Conservation (phyloP, 2,888 invertebrate species). For the Melanchra persicariae region DNA sequence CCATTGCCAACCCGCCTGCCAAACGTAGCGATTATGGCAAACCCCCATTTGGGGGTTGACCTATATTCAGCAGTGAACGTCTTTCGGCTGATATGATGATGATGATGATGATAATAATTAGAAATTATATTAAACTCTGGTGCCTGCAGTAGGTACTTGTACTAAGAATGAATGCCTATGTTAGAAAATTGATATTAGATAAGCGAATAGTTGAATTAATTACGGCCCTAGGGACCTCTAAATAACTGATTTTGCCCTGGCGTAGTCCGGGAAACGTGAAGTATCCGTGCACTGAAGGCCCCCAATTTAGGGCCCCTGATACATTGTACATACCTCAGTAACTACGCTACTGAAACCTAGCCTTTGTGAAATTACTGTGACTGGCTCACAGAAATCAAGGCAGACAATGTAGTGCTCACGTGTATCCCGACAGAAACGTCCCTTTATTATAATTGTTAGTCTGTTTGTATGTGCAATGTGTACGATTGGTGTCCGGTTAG, state of each 20-base stretch:
- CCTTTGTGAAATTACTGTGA: slow-evolving; percentile 42
- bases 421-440: not conserved
- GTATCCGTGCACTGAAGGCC: not conserved
- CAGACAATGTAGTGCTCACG: not conserved
- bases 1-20: too few relatives aligned
- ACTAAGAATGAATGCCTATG: too few relatives aligned
- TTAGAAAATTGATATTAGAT: too few relatives aligned
- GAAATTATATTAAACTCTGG: too few relatives aligned
- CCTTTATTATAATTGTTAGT: not conserved
- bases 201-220: not conserved
- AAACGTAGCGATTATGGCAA: too few relatives aligned
- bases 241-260: not conserved
- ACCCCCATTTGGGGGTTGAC: too few relatives aligned
- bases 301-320: not conserved
- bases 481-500: not conserved
- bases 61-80: too few relatives aligned
- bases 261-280: not conserved
- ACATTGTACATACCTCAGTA: not conserved
- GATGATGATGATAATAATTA: too few relatives aligned
- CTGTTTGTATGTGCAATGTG: slow-evolving; percentile 19
- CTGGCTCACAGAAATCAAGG: slow-evolving; percentile 20
- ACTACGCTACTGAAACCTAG: not conserved
- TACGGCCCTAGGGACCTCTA: not conserved
- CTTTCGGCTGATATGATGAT: too few relatives aligned
- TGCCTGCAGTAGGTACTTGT: too few relatives aligned